A percentile compares a stretch with the other conserved stretches of the same genome.
These are phyloP conservation scores for Mimachlamys varia DNA, from an alignment of 2,888 invertebrate species.

Conservation along the genomic window DNA sequence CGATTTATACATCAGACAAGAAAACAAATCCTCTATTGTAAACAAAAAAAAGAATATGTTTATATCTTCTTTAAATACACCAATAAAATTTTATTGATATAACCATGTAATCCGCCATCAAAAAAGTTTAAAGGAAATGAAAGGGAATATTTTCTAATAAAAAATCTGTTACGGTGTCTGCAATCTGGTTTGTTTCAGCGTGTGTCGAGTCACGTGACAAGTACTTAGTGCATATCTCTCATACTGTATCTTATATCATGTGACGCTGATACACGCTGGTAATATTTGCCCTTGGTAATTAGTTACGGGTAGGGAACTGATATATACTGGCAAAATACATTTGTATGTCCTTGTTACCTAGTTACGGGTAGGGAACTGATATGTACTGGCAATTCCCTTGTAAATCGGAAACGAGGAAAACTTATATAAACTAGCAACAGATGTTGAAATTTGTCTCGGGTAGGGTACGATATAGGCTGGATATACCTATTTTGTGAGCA, in stretches of 20 bases:
- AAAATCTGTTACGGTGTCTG: slow-evolving; percentile 28
- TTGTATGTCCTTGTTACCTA: too few relatives aligned
- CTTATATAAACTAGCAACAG: too few relatives aligned
- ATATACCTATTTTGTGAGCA: too few relatives aligned
- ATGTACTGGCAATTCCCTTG: too few relatives aligned
- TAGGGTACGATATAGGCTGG: too few relatives aligned
- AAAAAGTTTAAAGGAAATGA: slow-evolving; percentile 35
- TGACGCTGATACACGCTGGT: background rate
- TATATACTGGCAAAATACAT: too few relatives aligned
- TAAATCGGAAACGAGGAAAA: background rate
- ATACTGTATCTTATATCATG: background rate
- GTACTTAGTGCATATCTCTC: background rate
- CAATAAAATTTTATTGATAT: slow-evolving; percentile 24
- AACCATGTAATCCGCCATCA: slow-evolving; percentile 36
- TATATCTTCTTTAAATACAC: slow-evolving; percentile 16
- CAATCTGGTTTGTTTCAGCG: slow-evolving; percentile 33
- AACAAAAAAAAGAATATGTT: slow-evolving; percentile 25
- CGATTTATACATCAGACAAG: slow-evolving; percentile 31
- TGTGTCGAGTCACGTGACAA: background rate
- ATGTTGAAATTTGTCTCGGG: too few relatives aligned
- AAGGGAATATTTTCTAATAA: slow-evolving; percentile 25
- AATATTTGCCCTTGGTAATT: too few relatives aligned
- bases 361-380: background rate
- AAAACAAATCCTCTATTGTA: slow-evolving; percentile 25
- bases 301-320: too few relatives aligned